Percentiles rank a stretch among this genome's conserved stretches.
phyloP scores from a whole-genome alignment of 1,140 invertebrate genomes.

The Drosophila nigrodunni region DNA sequence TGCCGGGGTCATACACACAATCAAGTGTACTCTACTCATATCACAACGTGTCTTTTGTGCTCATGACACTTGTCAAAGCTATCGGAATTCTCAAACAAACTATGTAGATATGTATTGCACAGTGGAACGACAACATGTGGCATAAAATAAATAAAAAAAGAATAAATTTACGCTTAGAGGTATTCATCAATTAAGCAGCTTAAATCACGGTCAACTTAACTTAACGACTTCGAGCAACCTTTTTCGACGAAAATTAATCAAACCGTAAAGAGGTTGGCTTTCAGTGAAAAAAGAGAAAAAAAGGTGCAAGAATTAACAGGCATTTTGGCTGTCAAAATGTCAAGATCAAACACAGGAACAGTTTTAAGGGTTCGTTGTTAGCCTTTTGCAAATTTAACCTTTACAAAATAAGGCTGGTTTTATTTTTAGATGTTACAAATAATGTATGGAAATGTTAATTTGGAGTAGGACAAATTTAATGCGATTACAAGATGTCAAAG shows the following conservation, averaged over 20 bases:
- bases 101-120: slow-evolving; percentile 49
- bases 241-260: neutral
- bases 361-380: too few relatives aligned
- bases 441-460: too few relatives aligned
- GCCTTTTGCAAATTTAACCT: neutral
- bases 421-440: too few relatives aligned
- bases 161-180: too few relatives aligned
- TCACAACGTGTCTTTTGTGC: slow-evolving; percentile 69
- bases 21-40: slow-evolving; percentile 47
- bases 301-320: neutral
- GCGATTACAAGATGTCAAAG: neutral
- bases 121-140: slow-evolving; percentile 8
- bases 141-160: neutral
- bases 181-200: too few relatives aligned
- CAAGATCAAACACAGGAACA: neutral
- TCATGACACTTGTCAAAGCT: slow-evolving; percentile 78
- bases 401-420: neutral
- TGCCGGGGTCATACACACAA: slow-evolving; percentile 49
- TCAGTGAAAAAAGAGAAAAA: neutral
- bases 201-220: neutral
- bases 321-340: neutral
- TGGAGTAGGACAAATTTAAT: neutral
- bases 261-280: neutral
- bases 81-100: slow-evolving; percentile 74
- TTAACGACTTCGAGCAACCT: neutral